Conservation (phyloP, 2,888 invertebrate genomes). For the Panorpa germanica region DNA sequence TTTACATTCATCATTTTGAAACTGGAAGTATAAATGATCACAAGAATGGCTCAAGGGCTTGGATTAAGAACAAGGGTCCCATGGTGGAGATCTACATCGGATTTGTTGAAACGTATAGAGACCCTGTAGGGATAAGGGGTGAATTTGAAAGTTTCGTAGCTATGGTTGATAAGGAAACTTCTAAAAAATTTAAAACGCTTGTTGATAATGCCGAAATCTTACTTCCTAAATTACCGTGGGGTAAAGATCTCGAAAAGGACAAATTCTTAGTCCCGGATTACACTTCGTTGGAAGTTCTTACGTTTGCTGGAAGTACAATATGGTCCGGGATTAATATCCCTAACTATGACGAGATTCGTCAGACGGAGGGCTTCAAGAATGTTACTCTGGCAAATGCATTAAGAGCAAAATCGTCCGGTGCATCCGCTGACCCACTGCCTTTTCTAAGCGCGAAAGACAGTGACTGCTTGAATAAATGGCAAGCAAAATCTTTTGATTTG, state of each 20-base stretch:
- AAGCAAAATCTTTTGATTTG: conserved; percentile 74
- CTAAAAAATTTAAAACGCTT: conserved; percentile 63
- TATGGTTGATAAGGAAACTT: conserved; percentile 89
- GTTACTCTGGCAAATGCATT: conserved; percentile 97
- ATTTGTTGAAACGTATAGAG: conserved; percentile 84
- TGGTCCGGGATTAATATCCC: conserved; percentile 97
- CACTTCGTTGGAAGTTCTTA: conserved; percentile 84
- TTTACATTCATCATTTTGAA: conserved; percentile 67
- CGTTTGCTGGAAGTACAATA: conserved; percentile 82
- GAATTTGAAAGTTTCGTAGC: conserved; percentile 96
- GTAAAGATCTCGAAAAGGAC: conserved; percentile 69
- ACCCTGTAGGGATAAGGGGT: conserved; percentile 82
- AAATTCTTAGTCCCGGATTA: conserved; percentile 82
- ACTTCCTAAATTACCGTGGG: conserved; percentile 72
- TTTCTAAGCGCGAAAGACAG: conserved; percentile 70
- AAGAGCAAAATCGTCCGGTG: no score
- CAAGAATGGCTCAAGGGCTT: conserved; percentile 69
- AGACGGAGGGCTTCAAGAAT: conserved; percentile 92
- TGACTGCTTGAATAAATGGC: conserved; percentile 54
- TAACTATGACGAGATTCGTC: conserved; percentile 95
- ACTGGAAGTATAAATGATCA: conserved; percentile 72
- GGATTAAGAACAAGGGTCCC: conserved; percentile 89
- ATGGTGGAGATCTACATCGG: conserved; percentile 82
- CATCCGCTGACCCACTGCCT: conserved; percentile 55
- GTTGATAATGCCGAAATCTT: conserved; percentile 69